phyloP scores from a whole-genome alignment of 2,113 vertebrate species.

The Brienomyrus brachyistius region DNA sequence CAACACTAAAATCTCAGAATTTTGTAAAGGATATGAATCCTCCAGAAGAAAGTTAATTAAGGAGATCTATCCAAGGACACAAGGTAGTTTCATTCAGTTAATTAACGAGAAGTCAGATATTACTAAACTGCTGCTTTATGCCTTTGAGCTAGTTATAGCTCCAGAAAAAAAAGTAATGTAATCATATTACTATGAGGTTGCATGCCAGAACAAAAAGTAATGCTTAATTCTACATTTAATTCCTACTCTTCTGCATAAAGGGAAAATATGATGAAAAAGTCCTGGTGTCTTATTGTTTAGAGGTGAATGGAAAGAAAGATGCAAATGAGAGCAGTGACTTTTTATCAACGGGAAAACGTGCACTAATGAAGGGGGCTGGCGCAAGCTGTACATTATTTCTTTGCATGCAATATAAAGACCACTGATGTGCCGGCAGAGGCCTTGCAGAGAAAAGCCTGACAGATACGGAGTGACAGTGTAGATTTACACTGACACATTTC shows the following conservation, averaged over 20 bases:
- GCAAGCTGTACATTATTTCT: neutral
- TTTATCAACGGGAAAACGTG: neutral
- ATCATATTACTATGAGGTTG: neutral
- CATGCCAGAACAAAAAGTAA: neutral
- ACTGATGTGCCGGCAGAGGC: neutral
- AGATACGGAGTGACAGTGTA: neutral
- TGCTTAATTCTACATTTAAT: neutral
- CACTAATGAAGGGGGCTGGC: too few species aligned
- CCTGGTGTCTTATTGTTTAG: neutral
- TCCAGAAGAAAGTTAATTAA: neutral
- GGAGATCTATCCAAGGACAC: neutral
- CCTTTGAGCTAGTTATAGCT: neutral
- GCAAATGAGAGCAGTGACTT: neutral
- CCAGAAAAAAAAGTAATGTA: neutral
- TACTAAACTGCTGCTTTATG: neutral
- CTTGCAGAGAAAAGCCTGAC: neutral
- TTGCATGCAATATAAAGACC: neutral
- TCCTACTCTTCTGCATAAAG: neutral
- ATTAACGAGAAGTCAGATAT: neutral
- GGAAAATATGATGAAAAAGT: neutral
- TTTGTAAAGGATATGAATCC: neutral
- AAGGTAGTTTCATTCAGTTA: neutral
- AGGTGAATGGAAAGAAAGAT: neutral
- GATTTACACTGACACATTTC: constrained; percentile 3
- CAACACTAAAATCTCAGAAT: neutral